These are phyloP conservation scores for Drosophila mettleri DNA, from an alignment of 2,888 invertebrate genomes.

Conservation along the genomic window DNA sequence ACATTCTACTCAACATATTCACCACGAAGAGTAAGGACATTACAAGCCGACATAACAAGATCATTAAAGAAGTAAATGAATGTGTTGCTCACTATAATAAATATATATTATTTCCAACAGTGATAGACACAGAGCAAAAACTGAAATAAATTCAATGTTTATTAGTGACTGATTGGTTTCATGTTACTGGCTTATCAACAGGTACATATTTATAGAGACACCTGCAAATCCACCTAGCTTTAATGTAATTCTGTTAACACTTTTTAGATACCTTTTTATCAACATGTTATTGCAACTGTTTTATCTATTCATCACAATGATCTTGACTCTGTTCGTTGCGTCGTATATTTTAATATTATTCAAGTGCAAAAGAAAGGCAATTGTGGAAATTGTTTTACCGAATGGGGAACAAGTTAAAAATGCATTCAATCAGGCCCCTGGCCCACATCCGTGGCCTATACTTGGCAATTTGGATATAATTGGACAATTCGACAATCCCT, in stretches of 20 bases:
- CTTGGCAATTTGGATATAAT: slow-evolving; percentile 90
- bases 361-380: slow-evolving; percentile 41
- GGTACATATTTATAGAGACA: slow-evolving; percentile 1
- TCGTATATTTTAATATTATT: slow-evolving; percentile 37
- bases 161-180: neutral
- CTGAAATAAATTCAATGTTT: neutral
- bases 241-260: slow-evolving; percentile 14
- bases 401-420: slow-evolving; percentile 16
- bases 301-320: slow-evolving; percentile 1
- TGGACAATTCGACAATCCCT: slow-evolving; percentile 87
- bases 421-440: slow-evolving; percentile 86
- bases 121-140: no score
- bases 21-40: slow-evolving; percentile 25
- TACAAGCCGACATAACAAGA: neutral
- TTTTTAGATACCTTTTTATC: slow-evolving; percentile 16
- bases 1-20: slow-evolving; percentile 17
- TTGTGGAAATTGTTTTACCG: slow-evolving; percentile 9
- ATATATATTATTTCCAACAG: neutral
- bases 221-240: slow-evolving; percentile 15
- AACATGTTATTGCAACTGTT: slow-evolving; percentile 25
- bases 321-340: slow-evolving; percentile 2
- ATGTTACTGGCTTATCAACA: neutral
- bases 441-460: slow-evolving; percentile 89
- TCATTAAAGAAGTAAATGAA: neutral
- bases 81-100: neutral